phyloP scores from a whole-genome alignment of 37 sponge, comb jelly and placozoan species.

The Eunapius fragilis region DNA sequence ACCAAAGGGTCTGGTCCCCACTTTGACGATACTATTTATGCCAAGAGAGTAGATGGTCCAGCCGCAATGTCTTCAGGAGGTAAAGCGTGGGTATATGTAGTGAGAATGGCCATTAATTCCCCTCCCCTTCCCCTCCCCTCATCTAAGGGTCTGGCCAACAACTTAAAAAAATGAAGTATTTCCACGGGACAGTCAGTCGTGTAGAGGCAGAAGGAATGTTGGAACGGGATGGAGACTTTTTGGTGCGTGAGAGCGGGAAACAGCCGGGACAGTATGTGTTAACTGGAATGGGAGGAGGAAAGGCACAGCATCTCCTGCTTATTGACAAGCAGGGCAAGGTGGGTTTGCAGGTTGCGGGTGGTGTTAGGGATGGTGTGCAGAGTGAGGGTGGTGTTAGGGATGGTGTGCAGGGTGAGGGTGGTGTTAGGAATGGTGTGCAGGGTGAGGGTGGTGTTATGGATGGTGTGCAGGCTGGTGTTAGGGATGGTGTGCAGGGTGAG shows the following conservation, averaged over 20 bases:
- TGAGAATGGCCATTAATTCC: no score
- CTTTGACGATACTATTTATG: constrained; percentile 55
- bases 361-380: background rate
- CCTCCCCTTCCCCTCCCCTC: no score
- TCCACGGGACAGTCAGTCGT: constrained; percentile 75
- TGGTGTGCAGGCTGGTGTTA: background rate
- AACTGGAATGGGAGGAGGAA: constrained; percentile 66
- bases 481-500: background rate
- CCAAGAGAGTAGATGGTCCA: background rate
- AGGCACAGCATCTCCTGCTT: constrained; percentile 75
- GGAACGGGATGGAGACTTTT: constrained; percentile 78
- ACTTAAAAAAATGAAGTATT: constrained; percentile 55
- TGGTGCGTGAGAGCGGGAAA: constrained; percentile 78
- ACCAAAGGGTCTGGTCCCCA: background rate
- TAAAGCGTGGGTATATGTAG: background rate
- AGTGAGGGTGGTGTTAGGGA: background rate
- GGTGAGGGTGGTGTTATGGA: background rate
- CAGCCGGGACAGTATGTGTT: constrained; percentile 85
- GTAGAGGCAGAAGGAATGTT: constrained; percentile 74
- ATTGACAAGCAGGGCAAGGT: constrained; percentile 85
- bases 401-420: background rate
- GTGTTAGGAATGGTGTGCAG: background rate
- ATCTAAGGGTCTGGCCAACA: constrained; percentile 9
- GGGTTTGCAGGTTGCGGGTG: background rate
- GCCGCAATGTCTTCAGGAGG: background rate